Conservation (phyloP, 2,888 invertebrate species). For the Barypeithes pellucidus region DNA sequence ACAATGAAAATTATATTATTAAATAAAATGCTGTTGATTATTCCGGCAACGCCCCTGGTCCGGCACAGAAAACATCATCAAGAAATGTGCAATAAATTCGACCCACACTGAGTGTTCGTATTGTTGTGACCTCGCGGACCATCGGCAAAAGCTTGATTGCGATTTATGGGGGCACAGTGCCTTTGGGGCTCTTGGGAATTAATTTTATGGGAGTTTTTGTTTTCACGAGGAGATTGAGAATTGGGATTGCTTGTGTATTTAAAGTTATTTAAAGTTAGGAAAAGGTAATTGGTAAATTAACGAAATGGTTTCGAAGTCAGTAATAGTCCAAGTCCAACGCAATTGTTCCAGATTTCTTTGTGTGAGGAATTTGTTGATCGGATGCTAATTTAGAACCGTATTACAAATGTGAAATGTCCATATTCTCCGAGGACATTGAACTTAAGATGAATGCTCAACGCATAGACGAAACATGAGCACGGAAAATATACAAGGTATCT, state of each 20-base stretch:
- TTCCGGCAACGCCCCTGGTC: constrained; percentile 23
- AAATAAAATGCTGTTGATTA: background rate
- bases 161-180: constrained; percentile 50
- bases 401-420: too few relatives aligned
- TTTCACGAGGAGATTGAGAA: constrained; percentile 47
- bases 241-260: constrained; percentile 50
- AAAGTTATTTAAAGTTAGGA: constrained; percentile 49
- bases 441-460: too few relatives aligned
- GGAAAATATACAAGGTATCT: too few relatives aligned
- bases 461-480: too few relatives aligned
- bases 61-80: constrained; percentile 54
- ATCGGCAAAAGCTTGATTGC: constrained; percentile 49
- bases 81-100: constrained; percentile 62
- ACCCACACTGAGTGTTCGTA: constrained; percentile 63
- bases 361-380: too few relatives aligned
- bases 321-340: too few relatives aligned
- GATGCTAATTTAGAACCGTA: too few relatives aligned
- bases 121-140: constrained; percentile 52
- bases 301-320: constrained; percentile 11
- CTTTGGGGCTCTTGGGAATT: constrained; percentile 47
- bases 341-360: too few relatives aligned
- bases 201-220: constrained; percentile 51
- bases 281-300: constrained; percentile 41
- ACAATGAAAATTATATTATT: too few relatives aligned
- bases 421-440: too few relatives aligned